Percentiles rank a stretch among this genome's conserved stretches.
phyloP scores from a whole-genome alignment of 2,888 invertebrate genomes.

The Phengaris arion region DNA sequence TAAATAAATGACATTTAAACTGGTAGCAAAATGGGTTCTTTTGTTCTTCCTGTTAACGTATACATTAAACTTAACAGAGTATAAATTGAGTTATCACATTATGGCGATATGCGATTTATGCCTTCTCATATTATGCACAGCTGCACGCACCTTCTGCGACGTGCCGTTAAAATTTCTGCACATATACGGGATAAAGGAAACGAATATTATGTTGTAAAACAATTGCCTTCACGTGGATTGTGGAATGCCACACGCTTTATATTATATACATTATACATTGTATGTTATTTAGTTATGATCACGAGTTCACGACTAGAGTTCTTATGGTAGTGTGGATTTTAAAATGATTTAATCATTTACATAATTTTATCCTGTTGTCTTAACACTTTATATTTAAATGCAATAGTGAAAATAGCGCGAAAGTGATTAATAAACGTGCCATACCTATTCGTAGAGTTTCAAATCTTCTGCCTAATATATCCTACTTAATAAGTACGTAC shows the following conservation, averaged over 20 bases:
- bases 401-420: neutral
- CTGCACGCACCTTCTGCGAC: neutral
- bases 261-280: neutral
- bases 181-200: slow-evolving; percentile 1
- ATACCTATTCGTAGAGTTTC: neutral
- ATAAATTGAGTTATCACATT: too few relatives aligned
- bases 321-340: neutral
- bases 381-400: neutral
- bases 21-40: too few relatives aligned
- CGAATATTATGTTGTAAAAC: neutral
- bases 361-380: too few relatives aligned
- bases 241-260: neutral
- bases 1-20: too few relatives aligned
- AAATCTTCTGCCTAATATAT: neutral
- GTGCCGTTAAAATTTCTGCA: neutral
- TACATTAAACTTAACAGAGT: too few relatives aligned
- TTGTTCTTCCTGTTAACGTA: too few relatives aligned
- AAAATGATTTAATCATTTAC: too few relatives aligned
- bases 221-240: neutral
- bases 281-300: neutral
- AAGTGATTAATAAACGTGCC: neutral
- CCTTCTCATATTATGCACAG: neutral
- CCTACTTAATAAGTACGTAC: too few relatives aligned
- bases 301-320: neutral
- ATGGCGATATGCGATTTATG: too few relatives aligned